Evolutionary conservation across 2,888 invertebrate genomes (phyloP).

Genomic region (Hyalella azteca): DNA sequence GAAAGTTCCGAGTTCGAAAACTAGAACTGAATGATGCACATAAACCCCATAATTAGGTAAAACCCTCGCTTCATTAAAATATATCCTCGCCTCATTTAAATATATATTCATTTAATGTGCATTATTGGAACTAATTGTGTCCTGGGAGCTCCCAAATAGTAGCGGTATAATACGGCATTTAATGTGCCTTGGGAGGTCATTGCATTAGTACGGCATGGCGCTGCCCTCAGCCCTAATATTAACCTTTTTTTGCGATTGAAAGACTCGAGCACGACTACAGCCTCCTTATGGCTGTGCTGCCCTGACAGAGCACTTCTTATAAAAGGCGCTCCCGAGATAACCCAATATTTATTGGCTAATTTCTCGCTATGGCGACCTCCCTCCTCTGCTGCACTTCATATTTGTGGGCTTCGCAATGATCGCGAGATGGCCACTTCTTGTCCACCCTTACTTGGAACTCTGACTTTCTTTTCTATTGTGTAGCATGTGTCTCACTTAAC

Average conservation of each 20-base stretch:
- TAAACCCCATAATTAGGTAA: too few relatives aligned
- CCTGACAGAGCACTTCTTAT: constrained; percentile 13
- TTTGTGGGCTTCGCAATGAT: background rate
- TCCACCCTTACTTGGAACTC: too few relatives aligned
- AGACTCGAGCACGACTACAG: constrained; percentile 4
- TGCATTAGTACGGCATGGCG: background rate
- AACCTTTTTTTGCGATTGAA: constrained; percentile 19
- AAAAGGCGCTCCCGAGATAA: constrained; percentile 15
- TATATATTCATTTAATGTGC: too few relatives aligned
- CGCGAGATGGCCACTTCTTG: too few relatives aligned
- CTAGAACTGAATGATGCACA: too few relatives aligned
- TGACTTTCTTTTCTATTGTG: too few relatives aligned
- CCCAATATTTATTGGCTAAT: constrained; percentile 8
- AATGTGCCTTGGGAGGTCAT: constrained; percentile 1
- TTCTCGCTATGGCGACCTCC: background rate
- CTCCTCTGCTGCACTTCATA: background rate
- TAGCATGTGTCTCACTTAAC: too few relatives aligned
- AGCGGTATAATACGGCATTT: background rate
- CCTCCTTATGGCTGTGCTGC: constrained; percentile 8
- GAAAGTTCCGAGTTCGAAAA: too few relatives aligned
- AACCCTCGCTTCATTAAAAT: too few relatives aligned
- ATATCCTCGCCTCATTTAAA: too few relatives aligned
- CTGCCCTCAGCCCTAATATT: background rate
- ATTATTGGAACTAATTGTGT: too few relatives aligned
- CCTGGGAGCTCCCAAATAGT: too few relatives aligned